phyloP scores from a whole-genome alignment of 1,140 invertebrate genomes.

The Linepithema humile region DNA sequence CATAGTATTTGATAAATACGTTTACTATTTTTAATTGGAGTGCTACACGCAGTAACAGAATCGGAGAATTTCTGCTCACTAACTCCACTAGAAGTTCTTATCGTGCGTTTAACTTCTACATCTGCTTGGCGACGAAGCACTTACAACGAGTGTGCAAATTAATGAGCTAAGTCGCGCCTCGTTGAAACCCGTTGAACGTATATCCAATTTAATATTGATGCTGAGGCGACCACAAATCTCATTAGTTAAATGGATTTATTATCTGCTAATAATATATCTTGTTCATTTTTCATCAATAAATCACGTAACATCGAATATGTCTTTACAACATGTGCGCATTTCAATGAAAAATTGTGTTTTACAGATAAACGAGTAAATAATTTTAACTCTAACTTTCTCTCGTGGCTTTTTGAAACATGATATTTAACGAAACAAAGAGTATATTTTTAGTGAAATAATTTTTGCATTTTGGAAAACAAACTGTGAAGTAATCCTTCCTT shows the following conservation, averaged over 20 bases:
- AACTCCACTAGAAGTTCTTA: conserved; percentile 8
- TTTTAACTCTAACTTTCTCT: neutral
- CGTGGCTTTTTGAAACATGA: neutral
- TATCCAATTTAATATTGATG: neutral
- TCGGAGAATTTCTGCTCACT: conserved; percentile 1
- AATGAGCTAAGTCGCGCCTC: conserved; percentile 8
- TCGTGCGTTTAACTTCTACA: conserved; percentile 4
- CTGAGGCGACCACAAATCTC: neutral
- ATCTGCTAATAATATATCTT: neutral
- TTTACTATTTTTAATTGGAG: neutral
- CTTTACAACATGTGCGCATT: no score
- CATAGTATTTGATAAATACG: neutral
- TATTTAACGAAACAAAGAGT: neutral
- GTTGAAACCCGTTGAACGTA: neutral
- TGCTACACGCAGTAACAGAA: neutral
- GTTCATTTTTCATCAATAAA: no score
- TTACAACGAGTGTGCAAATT: conserved; percentile 19
- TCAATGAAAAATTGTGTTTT: neutral
- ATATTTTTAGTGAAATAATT: conserved; percentile 17
- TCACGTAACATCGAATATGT: no score
- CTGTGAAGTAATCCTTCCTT: neutral
- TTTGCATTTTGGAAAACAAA: neutral
- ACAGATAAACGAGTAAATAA: neutral
- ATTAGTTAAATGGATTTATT: neutral
- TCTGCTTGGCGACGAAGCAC: conserved; percentile 18